Evolutionary conservation across 2,797 vertebrate genomes (phyloP), one percentile per base, ranked within the genome.

Genomic region (Lophotriccus pileatus): DNA sequence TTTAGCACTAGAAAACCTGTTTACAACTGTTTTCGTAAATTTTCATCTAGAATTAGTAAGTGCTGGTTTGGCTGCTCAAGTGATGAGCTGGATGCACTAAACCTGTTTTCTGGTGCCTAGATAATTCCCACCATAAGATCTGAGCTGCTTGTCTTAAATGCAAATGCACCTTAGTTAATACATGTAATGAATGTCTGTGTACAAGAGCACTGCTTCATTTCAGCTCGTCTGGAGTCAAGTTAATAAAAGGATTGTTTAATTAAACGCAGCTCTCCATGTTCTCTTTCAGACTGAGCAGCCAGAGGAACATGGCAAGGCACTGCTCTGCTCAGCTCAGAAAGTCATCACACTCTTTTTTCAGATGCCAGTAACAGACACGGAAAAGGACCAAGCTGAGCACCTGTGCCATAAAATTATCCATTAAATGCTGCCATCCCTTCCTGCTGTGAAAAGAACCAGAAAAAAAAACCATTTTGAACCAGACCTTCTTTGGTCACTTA

Each of bases 181-280:
- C 43, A 47, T 1, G 20, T 23, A 25, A 91, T 53, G 72, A 60
- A 77, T 85, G 70, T 63, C 59, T 17, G 19, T n/a, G 23, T 47
- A 81, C 70, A 41, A 22, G 0, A 0, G 41, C 44, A 21, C 69
- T 32, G 73, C 36, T 89, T 84, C 50, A 15, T 79, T 80, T 39
- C 16, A 15, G 56, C 63, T 87, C 67, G 59, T 63, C 78, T 64
- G 82, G 68, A 94, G 84, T 62, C 75, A 60, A 81, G 69, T 76
- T 96, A 88, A 95, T 87, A 74, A 95, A 87, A 91, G 60, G 60
- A n/a, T 74, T 77, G 24, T 88, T 84, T 89, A 96, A 94, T 91
- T 92, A 92, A 93, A 91, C 27, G 41, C 55, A 81, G 62, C 69
- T 90, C 83, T 68, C 41, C 64, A 10, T 37, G 75, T 27, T 87